Evolutionary conservation across 35 echinoderm and acorn worm species (phyloP).

Genomic region (Lytechinus variegatus): DNA sequence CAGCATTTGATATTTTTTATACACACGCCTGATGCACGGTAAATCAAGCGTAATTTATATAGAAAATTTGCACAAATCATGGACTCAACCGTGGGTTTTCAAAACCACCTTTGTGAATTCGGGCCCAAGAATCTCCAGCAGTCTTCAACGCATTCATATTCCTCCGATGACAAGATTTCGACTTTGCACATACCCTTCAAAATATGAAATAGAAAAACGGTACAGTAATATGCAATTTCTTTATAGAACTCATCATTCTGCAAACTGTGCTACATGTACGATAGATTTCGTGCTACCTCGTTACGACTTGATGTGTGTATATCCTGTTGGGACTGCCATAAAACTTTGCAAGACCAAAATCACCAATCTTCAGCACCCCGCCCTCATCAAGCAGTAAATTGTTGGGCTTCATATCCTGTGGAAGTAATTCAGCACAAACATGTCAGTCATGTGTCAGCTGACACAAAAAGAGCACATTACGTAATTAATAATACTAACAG

Average conservation of each 20-base stretch:
- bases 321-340: slow-evolving; percentile 96
- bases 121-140: no score
- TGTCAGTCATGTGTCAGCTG: neutral
- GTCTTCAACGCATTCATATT: neutral
- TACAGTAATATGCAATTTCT: neutral
- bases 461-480: no score
- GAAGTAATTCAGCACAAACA: neutral
- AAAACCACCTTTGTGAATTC: no score
- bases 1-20: no score
- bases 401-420: slow-evolving; percentile 97
- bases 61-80: no score
- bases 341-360: slow-evolving; percentile 98
- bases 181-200: neutral
- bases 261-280: neutral
- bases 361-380: slow-evolving; percentile 81
- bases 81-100: no score
- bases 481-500: no score
- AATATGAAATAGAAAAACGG: neutral
- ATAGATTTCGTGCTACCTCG: slow-evolving; percentile 55
- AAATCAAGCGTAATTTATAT: no score
- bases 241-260: neutral
- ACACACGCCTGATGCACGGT: no score
- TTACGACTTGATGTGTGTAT: slow-evolving; percentile 99
- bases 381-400: slow-evolving; percentile 89
- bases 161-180: neutral